These are phyloP conservation scores for Eptesicus fuscus DNA, from an alignment of 2,113 vertebrate genomes.

Conservation along the genomic window DNA sequence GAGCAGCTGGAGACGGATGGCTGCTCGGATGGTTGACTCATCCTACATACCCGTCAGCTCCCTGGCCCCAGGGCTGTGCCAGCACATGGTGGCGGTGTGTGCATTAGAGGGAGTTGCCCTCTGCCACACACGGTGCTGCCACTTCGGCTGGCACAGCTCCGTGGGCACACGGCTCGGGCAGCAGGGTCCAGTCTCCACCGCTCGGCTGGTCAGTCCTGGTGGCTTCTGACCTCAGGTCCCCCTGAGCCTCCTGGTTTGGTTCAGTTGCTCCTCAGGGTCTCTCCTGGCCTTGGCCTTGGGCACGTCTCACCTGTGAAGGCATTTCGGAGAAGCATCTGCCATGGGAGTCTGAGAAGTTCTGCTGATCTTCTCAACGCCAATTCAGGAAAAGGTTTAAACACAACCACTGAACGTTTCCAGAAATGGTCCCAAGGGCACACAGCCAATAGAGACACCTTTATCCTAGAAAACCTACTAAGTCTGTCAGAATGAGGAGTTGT, in stretches of 20 bases:
- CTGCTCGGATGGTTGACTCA: constrained; percentile 61
- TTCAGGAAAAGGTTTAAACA: neutral
- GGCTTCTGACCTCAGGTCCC: neutral
- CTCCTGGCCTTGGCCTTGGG: neutral
- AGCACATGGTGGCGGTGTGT: constrained; percentile 30
- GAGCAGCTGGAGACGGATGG: constrained; percentile 58
- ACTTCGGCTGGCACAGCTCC: neutral
- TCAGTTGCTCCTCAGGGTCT: neutral
- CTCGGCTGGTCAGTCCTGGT: neutral
- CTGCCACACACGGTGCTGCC: neutral
- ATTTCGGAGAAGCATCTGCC: neutral
- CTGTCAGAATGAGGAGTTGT: neutral
- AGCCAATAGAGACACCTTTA: neutral
- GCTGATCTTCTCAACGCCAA: neutral
- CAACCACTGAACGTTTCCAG: neutral
- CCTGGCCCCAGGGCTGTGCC: constrained; percentile 30
- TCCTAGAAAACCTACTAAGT: neutral
- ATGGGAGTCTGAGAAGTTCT: neutral
- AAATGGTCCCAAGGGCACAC: neutral
- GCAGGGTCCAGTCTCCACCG: neutral
- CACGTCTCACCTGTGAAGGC: neutral
- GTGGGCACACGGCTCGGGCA: neutral
- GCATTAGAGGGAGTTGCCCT: constrained; percentile 4
- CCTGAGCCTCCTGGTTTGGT: neutral
- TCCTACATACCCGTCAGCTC: constrained; percentile 69